phyloP scores from a whole-genome alignment of 1,140 invertebrate genomes.

The Psilanteris sp. region DNA sequence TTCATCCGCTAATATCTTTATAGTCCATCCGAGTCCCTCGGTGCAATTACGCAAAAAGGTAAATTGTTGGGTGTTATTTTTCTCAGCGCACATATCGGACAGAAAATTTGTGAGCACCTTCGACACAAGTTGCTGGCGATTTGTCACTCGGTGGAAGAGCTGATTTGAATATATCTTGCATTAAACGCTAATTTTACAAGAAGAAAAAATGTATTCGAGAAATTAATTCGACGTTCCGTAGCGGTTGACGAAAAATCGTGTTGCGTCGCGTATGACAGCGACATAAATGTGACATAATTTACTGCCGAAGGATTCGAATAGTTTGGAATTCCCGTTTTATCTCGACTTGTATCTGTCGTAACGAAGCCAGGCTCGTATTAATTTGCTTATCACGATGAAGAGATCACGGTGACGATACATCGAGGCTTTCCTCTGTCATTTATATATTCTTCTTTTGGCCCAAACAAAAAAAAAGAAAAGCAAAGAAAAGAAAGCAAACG shows the following conservation, averaged over 20 bases:
- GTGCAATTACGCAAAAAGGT: no score
- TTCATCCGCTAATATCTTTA: no score
- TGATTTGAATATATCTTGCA: constrained; percentile 47
- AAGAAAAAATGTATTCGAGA: constrained; percentile 38
- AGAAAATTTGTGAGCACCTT: constrained; percentile 28
- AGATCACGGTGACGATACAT: constrained; percentile 46
- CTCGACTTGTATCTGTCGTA: constrained; percentile 60
- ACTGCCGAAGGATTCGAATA: constrained; percentile 54
- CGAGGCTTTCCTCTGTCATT: constrained; percentile 33
- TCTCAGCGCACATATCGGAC: constrained; percentile 6
- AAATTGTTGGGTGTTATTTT: no score
- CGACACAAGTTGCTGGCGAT: constrained; percentile 4
- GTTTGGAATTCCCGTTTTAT: constrained; percentile 59
- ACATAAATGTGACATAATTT: constrained; percentile 62
- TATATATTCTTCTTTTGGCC: constrained; percentile 20
- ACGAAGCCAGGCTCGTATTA: constrained; percentile 59
- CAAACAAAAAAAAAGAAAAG: constrained; percentile 24
- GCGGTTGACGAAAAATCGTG: constrained; percentile 52
- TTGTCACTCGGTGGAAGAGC: constrained; percentile 13
- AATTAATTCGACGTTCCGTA: constrained; percentile 40
- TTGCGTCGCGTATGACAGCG: constrained; percentile 45
- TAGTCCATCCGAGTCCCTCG: no score
- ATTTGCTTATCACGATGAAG: constrained; percentile 65
- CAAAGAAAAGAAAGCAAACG: background rate
- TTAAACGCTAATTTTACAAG: constrained; percentile 54